phyloP scores from a whole-genome alignment of 2,888 invertebrate genomes.

The Drosophila lutescens region DNA sequence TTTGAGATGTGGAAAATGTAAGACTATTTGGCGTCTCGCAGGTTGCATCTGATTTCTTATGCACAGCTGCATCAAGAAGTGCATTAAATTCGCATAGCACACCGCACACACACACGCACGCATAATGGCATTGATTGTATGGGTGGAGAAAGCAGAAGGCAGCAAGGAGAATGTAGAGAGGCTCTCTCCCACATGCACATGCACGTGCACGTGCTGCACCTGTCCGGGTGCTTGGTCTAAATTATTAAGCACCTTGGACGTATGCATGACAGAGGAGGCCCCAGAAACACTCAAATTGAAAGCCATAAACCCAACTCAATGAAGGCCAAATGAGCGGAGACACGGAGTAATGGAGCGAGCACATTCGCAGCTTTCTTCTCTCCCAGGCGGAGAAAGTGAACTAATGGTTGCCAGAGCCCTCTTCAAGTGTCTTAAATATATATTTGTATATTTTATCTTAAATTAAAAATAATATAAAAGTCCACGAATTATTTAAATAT shows the following conservation, averaged over 20 bases:
- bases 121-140: conserved; percentile 32
- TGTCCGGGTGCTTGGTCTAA: conserved; percentile 31
- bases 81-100: conserved; percentile 60
- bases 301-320: conserved; percentile 30
- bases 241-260: conserved; percentile 62
- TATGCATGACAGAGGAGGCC: conserved; percentile 26
- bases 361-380: conserved; percentile 5
- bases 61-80: conserved; percentile 61
- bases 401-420: background rate
- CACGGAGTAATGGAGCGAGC: conserved; percentile 18
- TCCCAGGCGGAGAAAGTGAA: background rate
- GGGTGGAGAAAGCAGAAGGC: conserved; percentile 1
- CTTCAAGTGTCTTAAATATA: too few species aligned
- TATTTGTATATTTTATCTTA: too few species aligned
- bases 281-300: conserved; percentile 26
- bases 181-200: background rate
- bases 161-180: conserved; percentile 1
- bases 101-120: conserved; percentile 9
- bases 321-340: conserved; percentile 18
- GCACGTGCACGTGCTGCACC: conserved; percentile 4
- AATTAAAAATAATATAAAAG: too few species aligned
- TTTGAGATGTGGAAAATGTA: conserved; percentile 30
- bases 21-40: conserved; percentile 32
- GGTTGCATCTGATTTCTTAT: conserved; percentile 62
- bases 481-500: too few species aligned